Percentiles rank a stretch among this genome's conserved stretches.
Conservation (phyloP, 2,797 vertebrate genomes). For the Iguana delicatissima region DNA sequence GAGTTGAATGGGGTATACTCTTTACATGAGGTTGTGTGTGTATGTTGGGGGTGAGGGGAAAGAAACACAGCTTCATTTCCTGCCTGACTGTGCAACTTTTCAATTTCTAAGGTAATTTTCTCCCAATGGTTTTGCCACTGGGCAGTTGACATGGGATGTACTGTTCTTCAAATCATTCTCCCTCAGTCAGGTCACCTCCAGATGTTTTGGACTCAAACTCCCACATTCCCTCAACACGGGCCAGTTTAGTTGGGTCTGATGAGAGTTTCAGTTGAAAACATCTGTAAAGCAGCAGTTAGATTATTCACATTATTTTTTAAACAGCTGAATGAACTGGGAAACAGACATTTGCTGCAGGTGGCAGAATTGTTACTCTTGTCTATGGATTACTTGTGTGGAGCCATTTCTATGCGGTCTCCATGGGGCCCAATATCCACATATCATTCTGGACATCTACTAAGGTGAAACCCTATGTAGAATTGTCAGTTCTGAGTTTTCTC, state of each 20-base stretch:
- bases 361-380: neutral
- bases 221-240: neutral
- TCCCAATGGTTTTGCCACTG: neutral
- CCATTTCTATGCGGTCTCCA: neutral
- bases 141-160: neutral
- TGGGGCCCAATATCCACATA: neutral
- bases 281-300: neutral
- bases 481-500: no score
- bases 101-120: neutral
- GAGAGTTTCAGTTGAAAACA: neutral
- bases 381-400: no score
- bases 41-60: neutral
- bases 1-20: no score
- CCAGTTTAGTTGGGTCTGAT: neutral
- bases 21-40: neutral
- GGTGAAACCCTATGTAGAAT: neutral
- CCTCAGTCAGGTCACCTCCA: neutral
- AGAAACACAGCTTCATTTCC: neutral
- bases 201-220: neutral
- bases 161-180: neutral
- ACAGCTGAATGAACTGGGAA: neutral
- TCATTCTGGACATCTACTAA: neutral
- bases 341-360: neutral
- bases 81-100: neutral
- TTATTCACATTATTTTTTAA: neutral